phyloP scores from a whole-genome alignment of 2,797 vertebrate genomes.

The Accipiter minullus region DNA sequence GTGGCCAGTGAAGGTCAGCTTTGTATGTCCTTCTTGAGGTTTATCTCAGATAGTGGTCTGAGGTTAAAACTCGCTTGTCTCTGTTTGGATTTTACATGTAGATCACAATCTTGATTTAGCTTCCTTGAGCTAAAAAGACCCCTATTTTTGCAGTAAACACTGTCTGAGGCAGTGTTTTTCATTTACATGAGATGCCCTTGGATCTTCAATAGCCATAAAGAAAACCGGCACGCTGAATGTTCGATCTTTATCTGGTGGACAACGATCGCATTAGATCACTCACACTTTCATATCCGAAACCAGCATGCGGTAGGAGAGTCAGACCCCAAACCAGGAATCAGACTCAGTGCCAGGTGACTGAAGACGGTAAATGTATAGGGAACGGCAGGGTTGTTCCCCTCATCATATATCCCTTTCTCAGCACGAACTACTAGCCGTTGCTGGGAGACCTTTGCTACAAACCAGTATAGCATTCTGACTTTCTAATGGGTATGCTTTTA shows the following conservation, averaged over 20 bases:
- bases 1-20: neutral
- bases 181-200: neutral
- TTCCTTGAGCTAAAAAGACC: neutral
- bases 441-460: neutral
- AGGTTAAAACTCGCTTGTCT: neutral
- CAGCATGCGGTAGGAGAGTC: neutral
- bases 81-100: neutral
- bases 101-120: conserved; percentile 28
- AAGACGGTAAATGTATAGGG: neutral
- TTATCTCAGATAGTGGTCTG: conserved; percentile 5
- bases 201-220: neutral
- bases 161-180: neutral
- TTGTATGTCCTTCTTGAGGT: neutral
- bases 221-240: neutral
- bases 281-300: neutral
- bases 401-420: neutral
- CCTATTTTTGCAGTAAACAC: neutral
- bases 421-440: rapidly evolving
- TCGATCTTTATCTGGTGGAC: neutral
- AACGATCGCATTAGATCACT: neutral
- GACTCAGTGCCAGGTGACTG: neutral
- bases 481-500: rapidly evolving
- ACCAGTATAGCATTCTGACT: neutral
- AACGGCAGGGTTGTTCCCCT: neutral
- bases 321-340: neutral